Percentiles rank a stretch among this genome's conserved stretches.
Conservation (phyloP, 2,888 invertebrate species). For the Frankliniella intonsa region DNA sequence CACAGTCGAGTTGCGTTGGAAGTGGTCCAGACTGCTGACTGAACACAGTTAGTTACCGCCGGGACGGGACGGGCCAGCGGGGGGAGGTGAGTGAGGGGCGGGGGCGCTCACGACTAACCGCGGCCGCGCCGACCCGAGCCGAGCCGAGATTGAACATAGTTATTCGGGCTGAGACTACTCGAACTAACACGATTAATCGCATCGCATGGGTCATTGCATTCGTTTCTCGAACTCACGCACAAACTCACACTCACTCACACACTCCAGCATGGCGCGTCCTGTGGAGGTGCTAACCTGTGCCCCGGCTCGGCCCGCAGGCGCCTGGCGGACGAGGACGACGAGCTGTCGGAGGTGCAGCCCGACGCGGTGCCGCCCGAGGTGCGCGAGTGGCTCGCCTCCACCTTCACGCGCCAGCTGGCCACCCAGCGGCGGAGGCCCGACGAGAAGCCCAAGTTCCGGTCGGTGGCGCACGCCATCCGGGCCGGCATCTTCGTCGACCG, state of each 20-base stretch:
- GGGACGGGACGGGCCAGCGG: too few species aligned
- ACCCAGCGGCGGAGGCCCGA: conserved; percentile 70
- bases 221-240: too few species aligned
- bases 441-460: conserved; percentile 84
- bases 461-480: conserved; percentile 92
- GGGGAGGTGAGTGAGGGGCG: too few species aligned
- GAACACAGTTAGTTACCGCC: too few species aligned
- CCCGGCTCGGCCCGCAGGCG: conserved; percentile 53
- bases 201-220: too few species aligned
- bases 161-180: too few species aligned
- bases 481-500: conserved; percentile 95
- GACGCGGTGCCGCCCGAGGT: conserved; percentile 96
- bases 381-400: conserved; percentile 93
- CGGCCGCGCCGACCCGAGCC: too few species aligned
- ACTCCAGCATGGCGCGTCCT: not conserved
- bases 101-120: too few species aligned
- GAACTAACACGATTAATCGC: too few species aligned
- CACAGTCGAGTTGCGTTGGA: too few species aligned
- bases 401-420: conserved; percentile 86
- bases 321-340: conserved; percentile 88
- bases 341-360: conserved; percentile 91
- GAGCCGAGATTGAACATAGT: too few species aligned
- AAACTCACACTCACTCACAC: not conserved
- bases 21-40: too few species aligned
- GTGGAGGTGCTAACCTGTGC: not conserved